Conservation (phyloP, 2,797 vertebrate genomes). For the Glyptemys insculpta region DNA sequence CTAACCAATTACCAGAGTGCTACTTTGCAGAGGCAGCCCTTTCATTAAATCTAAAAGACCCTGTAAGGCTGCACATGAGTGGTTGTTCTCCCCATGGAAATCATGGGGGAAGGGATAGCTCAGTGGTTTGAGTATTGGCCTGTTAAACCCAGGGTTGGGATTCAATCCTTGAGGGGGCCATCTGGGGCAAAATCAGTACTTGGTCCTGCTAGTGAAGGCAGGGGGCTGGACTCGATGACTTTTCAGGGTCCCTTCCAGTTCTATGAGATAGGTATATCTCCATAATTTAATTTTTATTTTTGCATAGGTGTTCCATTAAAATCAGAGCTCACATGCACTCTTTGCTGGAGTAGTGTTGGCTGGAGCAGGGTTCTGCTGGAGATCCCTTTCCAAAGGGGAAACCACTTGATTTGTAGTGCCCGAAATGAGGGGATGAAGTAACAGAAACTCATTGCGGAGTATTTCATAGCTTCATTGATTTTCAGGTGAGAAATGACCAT, state of each 20-base stretch:
- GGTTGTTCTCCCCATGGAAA: accelerated
- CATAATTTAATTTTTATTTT: too few species aligned
- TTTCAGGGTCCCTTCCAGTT: too few species aligned
- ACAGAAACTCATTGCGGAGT: background rate
- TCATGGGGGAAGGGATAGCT: too few species aligned
- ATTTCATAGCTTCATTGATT: background rate
- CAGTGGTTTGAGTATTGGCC: too few species aligned
- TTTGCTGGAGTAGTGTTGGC: background rate
- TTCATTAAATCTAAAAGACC: background rate
- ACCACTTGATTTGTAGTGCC: background rate
- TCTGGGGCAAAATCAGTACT: too few species aligned
- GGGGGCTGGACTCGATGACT: too few species aligned
- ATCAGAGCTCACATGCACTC: background rate
- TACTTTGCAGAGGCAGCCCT: background rate
- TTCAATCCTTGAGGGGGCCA: too few species aligned
- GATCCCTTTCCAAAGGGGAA: background rate
- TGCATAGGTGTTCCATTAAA: background rate
- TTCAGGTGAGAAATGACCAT: background rate
- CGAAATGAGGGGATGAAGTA: background rate
- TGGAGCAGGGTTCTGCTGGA: accelerated
- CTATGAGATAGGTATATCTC: too few species aligned
- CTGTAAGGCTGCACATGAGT: background rate
- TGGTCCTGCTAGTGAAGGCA: too few species aligned
- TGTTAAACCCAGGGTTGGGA: too few species aligned
- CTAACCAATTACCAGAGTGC: background rate